These are phyloP conservation scores for Riptortus pedestris DNA, from an alignment of 1,140 invertebrate species.

Conservation along the genomic window DNA sequence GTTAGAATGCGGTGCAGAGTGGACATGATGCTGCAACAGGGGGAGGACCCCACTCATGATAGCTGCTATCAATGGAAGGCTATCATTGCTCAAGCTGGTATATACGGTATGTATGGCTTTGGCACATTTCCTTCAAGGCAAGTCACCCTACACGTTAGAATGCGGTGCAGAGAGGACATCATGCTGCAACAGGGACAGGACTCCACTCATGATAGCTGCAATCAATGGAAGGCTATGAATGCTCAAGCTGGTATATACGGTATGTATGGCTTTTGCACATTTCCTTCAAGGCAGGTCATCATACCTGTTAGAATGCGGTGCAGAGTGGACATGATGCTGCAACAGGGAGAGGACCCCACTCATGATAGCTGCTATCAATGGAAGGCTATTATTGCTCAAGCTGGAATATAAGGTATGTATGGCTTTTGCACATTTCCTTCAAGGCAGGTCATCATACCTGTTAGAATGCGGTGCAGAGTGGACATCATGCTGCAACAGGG, in stretches of 20 bases:
- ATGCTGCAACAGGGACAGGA: not conserved
- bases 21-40: not conserved
- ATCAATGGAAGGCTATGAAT: not conserved
- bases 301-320: constrained; percentile 7
- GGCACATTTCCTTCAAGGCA: no score
- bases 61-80: constrained; percentile 16
- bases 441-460: no score
- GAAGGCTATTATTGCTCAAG: no score
- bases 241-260: not conserved
- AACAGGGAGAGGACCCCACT: not conserved
- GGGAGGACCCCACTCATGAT: constrained; percentile 15
- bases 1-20: not conserved
- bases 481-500: not conserved
- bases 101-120: no score
- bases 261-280: no score
- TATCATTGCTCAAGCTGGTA: not conserved
- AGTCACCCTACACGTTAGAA: no score
- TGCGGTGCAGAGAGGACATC: not conserved
- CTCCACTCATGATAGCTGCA: constrained; percentile 19
- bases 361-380: constrained; percentile 17
- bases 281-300: no score
- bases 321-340: not conserved
- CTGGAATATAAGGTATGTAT: no score
- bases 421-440: no score
- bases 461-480: not conserved